Percentiles rank a stretch among this genome's conserved stretches.
Evolutionary conservation across 2,113 vertebrate genomes (phyloP).

Genomic region (Saccopteryx bilineata): DNA sequence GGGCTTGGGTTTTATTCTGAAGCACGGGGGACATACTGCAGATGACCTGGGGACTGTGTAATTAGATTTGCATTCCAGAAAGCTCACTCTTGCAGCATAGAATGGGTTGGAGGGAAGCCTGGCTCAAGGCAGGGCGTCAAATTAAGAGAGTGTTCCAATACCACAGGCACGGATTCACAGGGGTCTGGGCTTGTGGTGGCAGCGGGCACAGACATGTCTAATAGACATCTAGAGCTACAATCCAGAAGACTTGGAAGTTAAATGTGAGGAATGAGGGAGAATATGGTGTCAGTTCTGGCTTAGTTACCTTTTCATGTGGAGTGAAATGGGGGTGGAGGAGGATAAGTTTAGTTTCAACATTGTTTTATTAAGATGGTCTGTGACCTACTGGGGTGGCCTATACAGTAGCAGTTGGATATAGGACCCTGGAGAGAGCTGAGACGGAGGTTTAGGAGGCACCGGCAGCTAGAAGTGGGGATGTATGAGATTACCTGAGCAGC

Average conservation of each 20-base stretch:
- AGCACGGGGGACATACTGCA: background rate
- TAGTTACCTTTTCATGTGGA: background rate
- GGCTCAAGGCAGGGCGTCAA: background rate
- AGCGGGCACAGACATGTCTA: background rate
- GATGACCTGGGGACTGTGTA: background rate
- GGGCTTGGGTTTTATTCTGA: constrained; percentile 12
- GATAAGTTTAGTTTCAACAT: background rate
- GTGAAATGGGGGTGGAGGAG: background rate
- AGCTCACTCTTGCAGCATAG: background rate
- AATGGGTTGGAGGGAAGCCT: background rate
- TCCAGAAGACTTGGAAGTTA: background rate
- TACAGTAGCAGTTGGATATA: background rate
- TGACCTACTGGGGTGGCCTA: background rate
- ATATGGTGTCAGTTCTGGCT: background rate
- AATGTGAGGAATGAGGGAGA: background rate
- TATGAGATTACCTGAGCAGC: background rate
- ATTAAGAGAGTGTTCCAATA: background rate
- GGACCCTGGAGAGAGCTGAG: background rate
- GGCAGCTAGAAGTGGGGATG: background rate
- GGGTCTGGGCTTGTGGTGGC: background rate
- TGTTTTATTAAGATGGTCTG: background rate
- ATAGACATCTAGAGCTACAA: background rate
- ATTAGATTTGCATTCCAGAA: background rate
- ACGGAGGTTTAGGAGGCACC: background rate
- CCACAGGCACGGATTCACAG: background rate